These are phyloP conservation scores for Tetramorium bicarinatum DNA, from an alignment of 2,888 invertebrate species.

Conservation along the genomic window DNA sequence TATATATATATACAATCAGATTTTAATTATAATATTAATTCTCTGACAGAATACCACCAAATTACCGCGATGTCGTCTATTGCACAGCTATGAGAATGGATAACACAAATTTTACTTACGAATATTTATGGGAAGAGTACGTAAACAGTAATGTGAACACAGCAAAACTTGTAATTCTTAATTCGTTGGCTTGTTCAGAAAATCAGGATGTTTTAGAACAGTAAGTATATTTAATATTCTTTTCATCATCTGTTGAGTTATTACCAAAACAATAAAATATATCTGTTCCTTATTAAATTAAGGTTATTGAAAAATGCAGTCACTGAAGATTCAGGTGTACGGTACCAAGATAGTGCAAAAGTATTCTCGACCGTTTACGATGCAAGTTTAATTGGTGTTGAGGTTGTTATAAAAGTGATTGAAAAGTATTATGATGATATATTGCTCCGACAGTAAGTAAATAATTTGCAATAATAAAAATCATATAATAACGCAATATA, in stretches of 20 bases:
- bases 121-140: conserved; percentile 88
- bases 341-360: conserved; percentile 90
- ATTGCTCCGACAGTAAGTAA: conserved; percentile 89
- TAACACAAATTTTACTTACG: conserved; percentile 90
- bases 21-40: conserved; percentile 23
- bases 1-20: conserved; percentile 21
- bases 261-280: not conserved
- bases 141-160: conserved; percentile 90
- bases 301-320: conserved; percentile 90
- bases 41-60: conserved; percentile 89
- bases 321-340: conserved; percentile 88
- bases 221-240: conserved; percentile 76
- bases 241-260: not conserved
- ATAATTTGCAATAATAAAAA: not conserved
- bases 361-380: conserved; percentile 90
- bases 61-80: conserved; percentile 91
- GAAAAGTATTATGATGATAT: conserved; percentile 89
- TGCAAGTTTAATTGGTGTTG: conserved; percentile 90
- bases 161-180: conserved; percentile 89
- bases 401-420: conserved; percentile 91
- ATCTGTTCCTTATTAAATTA: conserved; percentile 69
- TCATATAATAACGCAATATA: not conserved
- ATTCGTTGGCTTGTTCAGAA: conserved; percentile 90
- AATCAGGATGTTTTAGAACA: conserved; percentile 88
- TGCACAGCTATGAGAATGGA: conserved; percentile 91